These are phyloP conservation scores for Anableps anableps DNA, from an alignment of 2,797 vertebrate genomes.

Conservation along the genomic window DNA sequence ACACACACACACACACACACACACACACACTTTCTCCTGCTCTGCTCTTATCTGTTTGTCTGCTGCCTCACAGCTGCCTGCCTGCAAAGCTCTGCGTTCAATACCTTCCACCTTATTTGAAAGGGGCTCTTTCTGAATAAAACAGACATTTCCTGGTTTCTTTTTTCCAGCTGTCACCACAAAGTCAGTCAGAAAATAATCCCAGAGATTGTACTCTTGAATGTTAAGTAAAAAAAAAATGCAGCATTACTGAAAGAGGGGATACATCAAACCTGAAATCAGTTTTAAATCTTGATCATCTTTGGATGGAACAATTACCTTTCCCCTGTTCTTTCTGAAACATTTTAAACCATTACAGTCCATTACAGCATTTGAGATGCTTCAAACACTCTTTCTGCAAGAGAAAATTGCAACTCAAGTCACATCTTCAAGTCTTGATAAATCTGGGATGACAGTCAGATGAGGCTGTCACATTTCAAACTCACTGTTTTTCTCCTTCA, in stretches of 20 bases:
- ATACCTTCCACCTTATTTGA: constrained; percentile 22
- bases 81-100: constrained; percentile 26
- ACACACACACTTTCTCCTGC: constrained; percentile 2
- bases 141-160: constrained; percentile 15
- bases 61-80: constrained; percentile 40
- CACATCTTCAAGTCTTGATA: constrained; percentile 56
- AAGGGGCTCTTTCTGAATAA: constrained; percentile 2
- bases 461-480: constrained; percentile 35
- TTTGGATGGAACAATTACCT: constrained; percentile 11
- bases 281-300: not conserved
- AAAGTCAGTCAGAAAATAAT: constrained; percentile 9
- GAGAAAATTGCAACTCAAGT: constrained; percentile 38
- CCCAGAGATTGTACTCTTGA: not conserved
- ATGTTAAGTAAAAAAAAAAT: constrained; percentile 1
- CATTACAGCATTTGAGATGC: not conserved
- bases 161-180: not conserved
- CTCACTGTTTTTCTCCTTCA: constrained; percentile 23
- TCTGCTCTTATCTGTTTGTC: constrained; percentile 47
- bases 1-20: constrained; percentile 11
- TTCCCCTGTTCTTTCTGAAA: not conserved
- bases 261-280: not conserved
- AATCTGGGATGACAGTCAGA: constrained; percentile 24
- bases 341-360: not conserved
- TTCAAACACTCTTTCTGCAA: constrained; percentile 15
- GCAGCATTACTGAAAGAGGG: constrained; percentile 4